Conservation (phyloP, 2,113 vertebrate genomes). For the Lasiurus cinereus region DNA sequence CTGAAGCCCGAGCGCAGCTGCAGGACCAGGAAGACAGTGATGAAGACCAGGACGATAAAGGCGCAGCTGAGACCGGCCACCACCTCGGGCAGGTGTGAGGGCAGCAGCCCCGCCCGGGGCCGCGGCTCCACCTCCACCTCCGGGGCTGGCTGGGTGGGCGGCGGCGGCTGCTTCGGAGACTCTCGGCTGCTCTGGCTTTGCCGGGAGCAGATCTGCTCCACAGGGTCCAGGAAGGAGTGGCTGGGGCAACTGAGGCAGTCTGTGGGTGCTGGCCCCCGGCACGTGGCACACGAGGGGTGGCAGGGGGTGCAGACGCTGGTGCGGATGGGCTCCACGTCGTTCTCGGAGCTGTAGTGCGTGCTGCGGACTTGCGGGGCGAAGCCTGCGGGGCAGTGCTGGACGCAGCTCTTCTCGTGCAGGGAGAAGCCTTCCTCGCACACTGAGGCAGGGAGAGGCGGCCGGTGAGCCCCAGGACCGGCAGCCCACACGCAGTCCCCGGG, state of each 20-base stretch:
- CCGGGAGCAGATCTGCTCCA: conserved; percentile 92
- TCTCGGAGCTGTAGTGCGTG: conserved; percentile 92
- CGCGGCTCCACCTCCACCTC: conserved; percentile 80
- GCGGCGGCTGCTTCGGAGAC: conserved; percentile 85
- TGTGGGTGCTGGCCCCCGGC: conserved; percentile 87
- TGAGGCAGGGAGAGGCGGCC: conserved; percentile 62
- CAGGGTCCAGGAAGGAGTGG: conserved; percentile 92
- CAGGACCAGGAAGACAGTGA: conserved; percentile 93
- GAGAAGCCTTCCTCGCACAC: conserved; percentile 96
- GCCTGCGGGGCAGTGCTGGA: conserved; percentile 93
- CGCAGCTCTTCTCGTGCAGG: conserved; percentile 96
- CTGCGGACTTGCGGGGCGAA: conserved; percentile 90
- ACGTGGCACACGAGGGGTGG: conserved; percentile 94
- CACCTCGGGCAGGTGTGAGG: conserved; percentile 89
- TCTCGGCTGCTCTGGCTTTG: conserved; percentile 96
- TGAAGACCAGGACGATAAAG: conserved; percentile 93
- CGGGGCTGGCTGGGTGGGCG: conserved; percentile 74
- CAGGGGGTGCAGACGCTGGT: conserved; percentile 95
- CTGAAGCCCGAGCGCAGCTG: conserved; percentile 93
- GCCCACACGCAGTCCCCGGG: accelerated
- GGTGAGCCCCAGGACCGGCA: background rate
- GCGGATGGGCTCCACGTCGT: conserved; percentile 91
- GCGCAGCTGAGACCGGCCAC: conserved; percentile 94
- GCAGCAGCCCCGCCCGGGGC: conserved; percentile 62
- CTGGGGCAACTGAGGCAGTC: conserved; percentile 95